Base-by-base conservation (phyloP, 2,797 vertebrate species). In the Ptychadena robeensis region DNA sequence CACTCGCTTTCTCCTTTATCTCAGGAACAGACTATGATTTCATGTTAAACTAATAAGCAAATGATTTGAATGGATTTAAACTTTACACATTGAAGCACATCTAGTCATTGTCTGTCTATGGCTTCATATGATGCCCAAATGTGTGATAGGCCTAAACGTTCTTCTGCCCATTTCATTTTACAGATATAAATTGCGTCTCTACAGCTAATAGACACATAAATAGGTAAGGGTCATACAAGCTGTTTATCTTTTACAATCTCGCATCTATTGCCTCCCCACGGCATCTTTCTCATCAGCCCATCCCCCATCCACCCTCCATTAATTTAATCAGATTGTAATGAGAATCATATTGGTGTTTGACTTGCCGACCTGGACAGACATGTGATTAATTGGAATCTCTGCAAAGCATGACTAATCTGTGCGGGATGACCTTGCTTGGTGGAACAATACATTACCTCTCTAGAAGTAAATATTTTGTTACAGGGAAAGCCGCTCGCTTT, bases 341-440 rank as follows among this genome's bases (percentile, higher is more conserved):
- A 86, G 80, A 35, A 34, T 37, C 73, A 22, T 32, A 14, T 2
- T 73, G 82, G 64, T 83, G 73, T 87, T 86, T 57, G 18, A 86
- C 82, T 38, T 63, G 0, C 74, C 15, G 85, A 86, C 87, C 84
- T 86, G 82, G 78, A 85, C 85, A 86, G 85, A 4, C 0, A 0
- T 74, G 63, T 71, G 86, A 88, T 86, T 88, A 80, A 87, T 82
- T 77, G 81, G 83, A 82, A 74, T 74, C 77, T 87, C 69, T 14
- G 59, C 15, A 73, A 78, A 83, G 1, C 86, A 79, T 4, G 37
- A 6, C 74, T 64, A 82, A 89, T 87, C 88, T 85, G 82, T 74
- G 85, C 48, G 0, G 7, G 66, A 86, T 86, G 82, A 89, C 88
- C 88, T 89, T 86, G 86, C 78, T 4, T 64, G 3, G 53, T 69